Base-by-base conservation (phyloP, 2,797 vertebrate species). In the Xenentodon cancila region DNA sequence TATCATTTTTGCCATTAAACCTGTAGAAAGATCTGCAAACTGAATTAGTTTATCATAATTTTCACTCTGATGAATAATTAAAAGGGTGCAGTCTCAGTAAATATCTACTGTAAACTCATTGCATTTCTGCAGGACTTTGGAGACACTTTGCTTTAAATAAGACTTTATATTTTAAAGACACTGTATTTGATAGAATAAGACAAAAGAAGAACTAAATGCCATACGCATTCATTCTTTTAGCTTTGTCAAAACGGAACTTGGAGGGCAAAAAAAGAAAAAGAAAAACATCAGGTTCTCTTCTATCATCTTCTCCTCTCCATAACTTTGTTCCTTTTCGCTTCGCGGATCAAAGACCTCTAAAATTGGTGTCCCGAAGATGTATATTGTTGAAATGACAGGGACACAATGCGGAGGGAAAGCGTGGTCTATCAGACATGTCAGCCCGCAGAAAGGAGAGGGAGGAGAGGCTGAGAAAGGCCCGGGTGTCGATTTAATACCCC, bases 311-410 rank as follows among this genome's bases (percentile, higher is more conserved):
- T 91, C 87, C 90, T 92, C 89, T 88, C 82, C 88, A 90, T 91
- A 93, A 95, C 93, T 92, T 94, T 92, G 93, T 94, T 94, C 91
- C 94, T 94, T 94, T 32, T 94, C 90, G 94, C 93, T 95, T 93
- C 90, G 92, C 90, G 94, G 95, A 97, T 97, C 95, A 98, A 98
- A 97, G 94, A 88, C 80, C 75, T 82, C 86, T 83, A 87, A 91
- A 85, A 92, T 91, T 93, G 91, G 93, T 92, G 88, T 93, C 92
- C 90, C 84, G 55, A 93, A 93, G 92, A 95, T 92, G 92, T 88
- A 94, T 92, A 95, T 97, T 96, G 95, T 96, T 95, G 91, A 83
- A 88, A 81, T 94, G 95, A 95, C 94, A 96, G 92, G 92, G 91
- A 63, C 87, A 94, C 93, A 95, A 93, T 90, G 91, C 84, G 66